These are phyloP conservation scores for Drosophila anomelani DNA, from an alignment of 2,888 invertebrate species.

Conservation along the genomic window DNA sequence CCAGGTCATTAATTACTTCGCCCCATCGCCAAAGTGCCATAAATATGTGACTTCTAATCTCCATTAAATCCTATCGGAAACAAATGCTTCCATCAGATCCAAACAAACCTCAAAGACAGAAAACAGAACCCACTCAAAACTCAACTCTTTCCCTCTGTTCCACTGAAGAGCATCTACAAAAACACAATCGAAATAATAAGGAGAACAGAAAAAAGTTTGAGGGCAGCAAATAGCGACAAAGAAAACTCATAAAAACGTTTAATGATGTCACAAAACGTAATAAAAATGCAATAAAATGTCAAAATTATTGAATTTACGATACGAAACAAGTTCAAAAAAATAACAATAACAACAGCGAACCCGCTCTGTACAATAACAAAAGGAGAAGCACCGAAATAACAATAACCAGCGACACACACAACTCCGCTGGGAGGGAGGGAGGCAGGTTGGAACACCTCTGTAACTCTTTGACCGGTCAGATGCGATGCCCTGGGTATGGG, in stretches of 20 bases:
- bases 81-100: constrained; percentile 36
- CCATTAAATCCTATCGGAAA: constrained; percentile 28
- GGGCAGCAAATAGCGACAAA: constrained; percentile 73
- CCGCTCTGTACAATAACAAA: constrained; percentile 39
- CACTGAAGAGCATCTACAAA: constrained; percentile 42
- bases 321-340: constrained; percentile 75
- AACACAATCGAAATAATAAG: constrained; percentile 42
- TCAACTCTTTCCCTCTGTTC: constrained; percentile 29
- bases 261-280: constrained; percentile 80
- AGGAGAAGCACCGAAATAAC: constrained; percentile 51
- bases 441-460: constrained; percentile 65
- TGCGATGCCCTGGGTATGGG: constrained; percentile 5
- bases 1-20: constrained; percentile 33
- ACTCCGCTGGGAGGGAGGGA: constrained; percentile 19
- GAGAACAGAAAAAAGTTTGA: constrained; percentile 67
- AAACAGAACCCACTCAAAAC: constrained; percentile 37
- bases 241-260: constrained; percentile 78
- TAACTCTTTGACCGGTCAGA: constrained; percentile 69
- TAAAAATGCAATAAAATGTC: constrained; percentile 81
- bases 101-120: constrained; percentile 13
- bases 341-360: constrained; percentile 43
- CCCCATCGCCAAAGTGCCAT: constrained; percentile 20
- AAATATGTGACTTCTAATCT: constrained; percentile 40
- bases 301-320: constrained; percentile 81
- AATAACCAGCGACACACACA: constrained; percentile 53